Evolutionary conservation across 2,113 vertebrate genomes (phyloP).

Genomic region (Hemiscyllium ocellatum): DNA sequence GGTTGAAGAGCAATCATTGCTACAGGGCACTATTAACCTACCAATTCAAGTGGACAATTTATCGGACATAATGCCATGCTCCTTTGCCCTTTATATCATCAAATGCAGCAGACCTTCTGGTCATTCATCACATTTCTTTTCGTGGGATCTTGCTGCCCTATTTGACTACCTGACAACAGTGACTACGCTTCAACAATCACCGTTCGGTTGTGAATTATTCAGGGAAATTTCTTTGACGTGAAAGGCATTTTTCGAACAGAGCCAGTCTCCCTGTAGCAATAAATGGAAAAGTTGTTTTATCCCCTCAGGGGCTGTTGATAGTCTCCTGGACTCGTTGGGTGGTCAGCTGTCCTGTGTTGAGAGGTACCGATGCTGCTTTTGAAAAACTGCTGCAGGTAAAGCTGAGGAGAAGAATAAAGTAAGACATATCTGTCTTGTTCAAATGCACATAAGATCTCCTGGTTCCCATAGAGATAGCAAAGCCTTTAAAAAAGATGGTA

Average conservation of each 20-base stretch:
- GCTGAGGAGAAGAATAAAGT: background rate
- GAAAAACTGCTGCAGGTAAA: background rate
- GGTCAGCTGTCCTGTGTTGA: background rate
- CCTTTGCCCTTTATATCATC: background rate
- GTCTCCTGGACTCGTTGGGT: background rate
- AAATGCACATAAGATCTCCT: background rate
- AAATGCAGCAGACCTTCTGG: background rate
- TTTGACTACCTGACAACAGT: background rate
- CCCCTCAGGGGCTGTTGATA: background rate
- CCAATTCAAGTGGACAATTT: no score
- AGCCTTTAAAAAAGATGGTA: constrained; percentile 52
- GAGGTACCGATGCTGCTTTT: background rate
- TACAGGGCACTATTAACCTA: no score
- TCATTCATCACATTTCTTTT: background rate
- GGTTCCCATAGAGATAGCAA: constrained; percentile 2
- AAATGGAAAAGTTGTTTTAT: background rate
- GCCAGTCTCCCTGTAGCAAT: background rate
- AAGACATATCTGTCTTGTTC: background rate
- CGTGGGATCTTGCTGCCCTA: background rate
- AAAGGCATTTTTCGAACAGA: background rate
- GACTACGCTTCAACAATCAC: background rate
- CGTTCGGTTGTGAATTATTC: background rate
- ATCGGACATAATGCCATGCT: background rate
- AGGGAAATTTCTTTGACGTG: background rate
- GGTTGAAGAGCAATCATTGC: background rate